Evolutionary conservation across 37 sponge, comb jelly and placozoan genomes (phyloP), one percentile per base, ranked within the genome.

Genomic region (Tethya wilhelma): DNA sequence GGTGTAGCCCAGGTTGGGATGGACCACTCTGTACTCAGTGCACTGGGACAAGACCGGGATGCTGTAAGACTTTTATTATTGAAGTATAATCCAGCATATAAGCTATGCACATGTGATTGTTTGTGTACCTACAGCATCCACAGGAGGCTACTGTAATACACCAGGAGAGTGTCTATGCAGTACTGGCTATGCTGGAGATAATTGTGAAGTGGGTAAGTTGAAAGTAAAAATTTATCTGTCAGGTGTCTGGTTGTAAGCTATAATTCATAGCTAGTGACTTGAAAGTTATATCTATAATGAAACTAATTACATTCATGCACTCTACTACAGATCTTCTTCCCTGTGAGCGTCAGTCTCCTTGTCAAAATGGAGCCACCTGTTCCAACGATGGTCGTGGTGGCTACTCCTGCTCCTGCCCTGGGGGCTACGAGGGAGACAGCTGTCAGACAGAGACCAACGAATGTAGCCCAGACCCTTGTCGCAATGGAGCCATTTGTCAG

Each of bases 101-200:
- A n/a, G n/a, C n/a, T n/a, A n/a, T n/a, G n/a, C n/a, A n/a, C n/a
- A n/a, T n/a, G n/a, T n/a, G n/a, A n/a, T n/a, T n/a, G n/a, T n/a
- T n/a, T n/a, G n/a, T n/a, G n/a, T n/a, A n/a, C n/a, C n/a, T n/a
- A n/a, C n/a, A 74, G 84, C 74, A 0, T 63, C 31, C 26, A 67
- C 63, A 30, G 86, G 86, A 38, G 80, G 80, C 3, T 80, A 80
- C 59, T 80, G 80, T 31, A 80, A 56, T 69, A 23, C 56, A 1
- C 80, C 80, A 25, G 70, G 59, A 44, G 79, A 88, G 79, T 93
- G 94, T 56, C 40, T 81, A 79, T 93, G 94, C 63, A 25, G 34
- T 25, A 56, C 73, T 0, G 94, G 94, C 3, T 93, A 76, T 74
- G 44, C 68, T 41, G 94, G 94, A n/a, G 44, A 29, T 28, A 64